Base-by-base conservation (phyloP, 92 coral and sea anemone species). In the Porites cylindrica region DNA sequence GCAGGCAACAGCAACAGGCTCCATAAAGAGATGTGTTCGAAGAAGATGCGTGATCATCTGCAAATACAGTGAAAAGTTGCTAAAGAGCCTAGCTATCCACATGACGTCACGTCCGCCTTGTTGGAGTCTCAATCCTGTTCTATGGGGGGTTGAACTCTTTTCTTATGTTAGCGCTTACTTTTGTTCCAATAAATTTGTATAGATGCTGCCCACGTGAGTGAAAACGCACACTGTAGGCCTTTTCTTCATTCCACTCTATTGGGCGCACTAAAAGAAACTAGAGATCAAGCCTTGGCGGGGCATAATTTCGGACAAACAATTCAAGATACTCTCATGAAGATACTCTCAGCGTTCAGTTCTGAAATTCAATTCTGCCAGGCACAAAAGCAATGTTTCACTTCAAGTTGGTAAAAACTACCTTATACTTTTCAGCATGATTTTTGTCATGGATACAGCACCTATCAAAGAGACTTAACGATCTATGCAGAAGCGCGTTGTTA, bases 11-110 rank as follows among this genome's bases (percentile, higher is more conserved):
- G 89, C 89, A n/a, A 89, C 56, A 1, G 92, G 90, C 38, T 89
- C 92, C 89, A 89, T 83, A 10, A 89, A 74, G 62, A 89, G 80
- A 68, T 89, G 92, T 50, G 78, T 65, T 6, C 92, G 90, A 56
- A 83, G 72, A 32, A 89, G 83, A 67, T 89, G 92, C 16, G 90
- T 83, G 56, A 89, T 83, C 92, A 83, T 83, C 89, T 89, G 87
- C 13, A 16, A 58, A 13, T 26, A 47, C n/a, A 56, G 10, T 0
- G 7, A 6, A 26, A 2, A 8, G 23, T 51, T 7, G 8, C 61
- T 56, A 38, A 38, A 38, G 47, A 38, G 47, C 4, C 16, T 56
- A 56, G 12, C 61, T 10, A 56, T 10, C 60, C 2, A 54, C 61
- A 9, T 10, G 61, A 38, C 47, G 47, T 38, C 47, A 38, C 47